phyloP scores from a whole-genome alignment of 2,797 vertebrate species.

The Centroberyx gerrardi region DNA sequence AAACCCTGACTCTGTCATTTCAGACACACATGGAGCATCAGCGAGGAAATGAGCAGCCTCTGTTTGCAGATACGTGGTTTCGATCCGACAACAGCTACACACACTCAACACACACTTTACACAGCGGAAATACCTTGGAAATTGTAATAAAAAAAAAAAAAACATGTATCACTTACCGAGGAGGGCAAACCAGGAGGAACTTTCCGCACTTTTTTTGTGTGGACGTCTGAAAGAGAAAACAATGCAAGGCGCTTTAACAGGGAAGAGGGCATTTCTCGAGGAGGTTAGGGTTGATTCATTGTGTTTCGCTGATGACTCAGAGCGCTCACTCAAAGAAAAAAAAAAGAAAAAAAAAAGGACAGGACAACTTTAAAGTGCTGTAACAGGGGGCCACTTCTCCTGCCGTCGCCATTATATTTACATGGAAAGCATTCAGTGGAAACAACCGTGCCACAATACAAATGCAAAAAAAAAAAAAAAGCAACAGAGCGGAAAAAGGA shows the following conservation, averaged over 20 bases:
- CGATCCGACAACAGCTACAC: slow-evolving; percentile 4
- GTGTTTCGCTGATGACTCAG: no score
- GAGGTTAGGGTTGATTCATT: no score
- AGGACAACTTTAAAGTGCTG: no score
- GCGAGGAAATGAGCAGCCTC: no score
- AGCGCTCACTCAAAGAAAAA: no score
- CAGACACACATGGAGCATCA: no score
- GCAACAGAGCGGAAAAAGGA: slow-evolving; percentile 31
- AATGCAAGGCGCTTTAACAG: slow-evolving; percentile 43
- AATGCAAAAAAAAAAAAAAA: slow-evolving; percentile 34
- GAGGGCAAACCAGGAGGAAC: slow-evolving; percentile 97
- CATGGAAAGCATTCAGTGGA: slow-evolving; percentile 54
- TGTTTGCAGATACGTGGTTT: no score
- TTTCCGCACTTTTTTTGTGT: slow-evolving; percentile 97
- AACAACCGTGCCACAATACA: slow-evolving; percentile 48
- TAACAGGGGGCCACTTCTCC: slow-evolving; percentile 43
- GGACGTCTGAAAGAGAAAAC: slow-evolving; percentile 89
- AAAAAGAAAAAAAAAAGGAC: no score
- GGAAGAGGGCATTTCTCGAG: slow-evolving; percentile 32
- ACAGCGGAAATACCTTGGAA: slow-evolving; percentile 1
- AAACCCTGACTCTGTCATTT: no score
- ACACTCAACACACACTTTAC: not conserved
- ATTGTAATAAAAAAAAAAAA: not conserved
- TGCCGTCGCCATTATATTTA: slow-evolving; percentile 30
- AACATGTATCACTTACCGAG: slow-evolving; percentile 90